phyloP scores from a whole-genome alignment of 2,797 vertebrate genomes.

The Pempheris klunzingeri region DNA sequence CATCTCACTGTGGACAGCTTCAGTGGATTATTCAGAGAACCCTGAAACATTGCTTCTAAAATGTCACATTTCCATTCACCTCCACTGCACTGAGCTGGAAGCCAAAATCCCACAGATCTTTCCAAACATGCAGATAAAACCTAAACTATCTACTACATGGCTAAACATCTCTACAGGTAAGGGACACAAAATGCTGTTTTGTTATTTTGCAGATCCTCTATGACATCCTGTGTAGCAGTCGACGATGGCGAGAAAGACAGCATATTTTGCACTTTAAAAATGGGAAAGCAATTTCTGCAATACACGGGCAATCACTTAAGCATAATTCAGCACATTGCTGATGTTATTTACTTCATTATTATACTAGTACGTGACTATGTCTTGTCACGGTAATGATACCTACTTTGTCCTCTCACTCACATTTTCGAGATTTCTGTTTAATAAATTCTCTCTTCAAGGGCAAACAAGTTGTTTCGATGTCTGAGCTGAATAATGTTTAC shows the following conservation, averaged over 20 bases:
- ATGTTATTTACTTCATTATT: background rate
- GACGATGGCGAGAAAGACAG: constrained; percentile 3
- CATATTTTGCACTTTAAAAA: constrained; percentile 1
- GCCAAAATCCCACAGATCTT: background rate
- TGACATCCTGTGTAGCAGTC: background rate
- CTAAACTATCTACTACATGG: background rate
- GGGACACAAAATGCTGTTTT: background rate
- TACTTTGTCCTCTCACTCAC: constrained; percentile 19
- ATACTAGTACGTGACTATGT: constrained; percentile 1
- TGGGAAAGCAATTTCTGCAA: constrained; percentile 14
- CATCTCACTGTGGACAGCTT: background rate
- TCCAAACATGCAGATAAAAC: constrained; percentile 3
- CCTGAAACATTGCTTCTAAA: background rate
- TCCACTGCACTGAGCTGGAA: background rate
- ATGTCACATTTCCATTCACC: background rate
- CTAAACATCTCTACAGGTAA: background rate
- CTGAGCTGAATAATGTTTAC: constrained; percentile 36
- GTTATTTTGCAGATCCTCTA: background rate
- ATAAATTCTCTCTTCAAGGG: background rate
- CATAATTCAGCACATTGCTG: background rate
- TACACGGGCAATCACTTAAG: background rate
- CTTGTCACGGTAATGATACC: constrained; percentile 15
- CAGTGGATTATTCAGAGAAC: background rate
- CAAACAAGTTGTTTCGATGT: constrained; percentile 39
- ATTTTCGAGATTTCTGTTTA: constrained; percentile 19